These are phyloP conservation scores for Myzus persicae DNA, from an alignment of 1,140 invertebrate genomes.

Conservation along the genomic window DNA sequence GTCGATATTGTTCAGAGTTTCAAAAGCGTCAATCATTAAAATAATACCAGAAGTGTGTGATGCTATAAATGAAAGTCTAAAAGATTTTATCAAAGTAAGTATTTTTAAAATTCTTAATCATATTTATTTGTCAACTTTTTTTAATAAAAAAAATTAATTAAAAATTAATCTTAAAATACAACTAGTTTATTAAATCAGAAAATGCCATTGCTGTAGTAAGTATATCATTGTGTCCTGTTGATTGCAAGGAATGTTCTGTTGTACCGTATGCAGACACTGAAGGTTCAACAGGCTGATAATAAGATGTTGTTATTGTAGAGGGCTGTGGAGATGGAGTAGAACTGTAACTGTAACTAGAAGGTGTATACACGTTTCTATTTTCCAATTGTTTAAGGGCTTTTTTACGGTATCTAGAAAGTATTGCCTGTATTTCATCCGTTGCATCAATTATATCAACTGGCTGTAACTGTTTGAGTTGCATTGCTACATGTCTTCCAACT, in stretches of 20 bases:
- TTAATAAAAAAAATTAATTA: not conserved
- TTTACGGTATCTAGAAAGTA: not conserved
- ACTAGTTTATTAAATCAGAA: not conserved
- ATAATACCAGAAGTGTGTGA: constrained; percentile 19
- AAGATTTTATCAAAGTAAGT: constrained; percentile 34
- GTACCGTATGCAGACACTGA: not conserved
- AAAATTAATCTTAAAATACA: not conserved
- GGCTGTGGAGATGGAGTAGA: no score
- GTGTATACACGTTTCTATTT: not conserved
- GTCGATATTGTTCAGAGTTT: constrained; percentile 20
- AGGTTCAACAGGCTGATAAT: not conserved
- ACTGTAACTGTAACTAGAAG: not conserved
- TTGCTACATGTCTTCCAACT: not conserved
- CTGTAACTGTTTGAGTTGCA: not conserved
- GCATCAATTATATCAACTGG: not conserved
- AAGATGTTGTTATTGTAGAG: not conserved
- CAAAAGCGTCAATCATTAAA: constrained; percentile 24
- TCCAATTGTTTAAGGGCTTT: not conserved
- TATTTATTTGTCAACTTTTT: not conserved
- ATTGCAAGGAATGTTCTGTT: not conserved
- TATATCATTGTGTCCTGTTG: not conserved
- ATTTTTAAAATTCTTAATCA: not conserved
- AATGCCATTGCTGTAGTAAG: not conserved
- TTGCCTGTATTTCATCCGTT: not conserved
- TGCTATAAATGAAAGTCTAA: constrained; percentile 8